Conservation (phyloP, 1,140 invertebrate genomes). For the Drosophila melanogaster region Release_6_plus_ISO1_MT NT_033777.3:6487501-6488000, state of each 20-base stretch:
- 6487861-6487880: no score
- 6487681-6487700: constrained; percentile 56
- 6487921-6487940: no score
- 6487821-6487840: neutral
- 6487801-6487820: constrained; percentile 24
- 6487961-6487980: no score
- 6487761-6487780: constrained; percentile 19
- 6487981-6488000: no score
- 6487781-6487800: constrained; percentile 20
- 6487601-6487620: constrained; percentile 39
- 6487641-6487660: constrained; percentile 30
- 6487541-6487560: constrained; percentile 65
- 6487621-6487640: constrained; percentile 44
- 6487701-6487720: constrained; percentile 61
- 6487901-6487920: no score
- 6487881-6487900: no score
- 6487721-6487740: constrained; percentile 50
- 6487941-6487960: no score
- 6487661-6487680: constrained; percentile 7
- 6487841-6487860: no score
- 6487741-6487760: constrained; percentile 1
- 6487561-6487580: constrained; percentile 64
- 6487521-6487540: constrained; percentile 61
- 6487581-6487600: constrained; percentile 57
- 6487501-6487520: constrained; percentile 45